Percentiles rank a stretch among this genome's conserved stretches.
Evolutionary conservation across 1,140 invertebrate genomes (phyloP).

Genomic region (Nephila pilipes): DNA sequence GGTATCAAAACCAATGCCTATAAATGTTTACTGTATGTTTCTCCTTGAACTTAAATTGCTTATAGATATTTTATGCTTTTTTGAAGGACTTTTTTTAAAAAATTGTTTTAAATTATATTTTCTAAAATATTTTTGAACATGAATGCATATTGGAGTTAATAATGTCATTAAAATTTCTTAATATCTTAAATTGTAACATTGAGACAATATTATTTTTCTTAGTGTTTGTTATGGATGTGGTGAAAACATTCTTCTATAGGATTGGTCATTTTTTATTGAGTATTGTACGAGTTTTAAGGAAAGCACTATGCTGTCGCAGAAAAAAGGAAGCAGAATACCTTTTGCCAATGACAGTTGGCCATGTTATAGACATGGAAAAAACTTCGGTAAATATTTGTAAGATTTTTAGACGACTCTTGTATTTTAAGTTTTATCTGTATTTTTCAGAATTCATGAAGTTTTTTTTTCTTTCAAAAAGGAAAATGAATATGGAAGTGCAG

Average conservation of each 20-base stretch:
- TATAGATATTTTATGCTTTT: too few relatives aligned
- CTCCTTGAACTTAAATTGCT: too few relatives aligned
- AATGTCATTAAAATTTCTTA: too few relatives aligned
- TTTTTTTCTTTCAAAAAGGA: not conserved
- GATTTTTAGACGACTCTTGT: not conserved
- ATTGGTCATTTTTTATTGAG: conserved; percentile 52
- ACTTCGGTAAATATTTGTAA: not conserved
- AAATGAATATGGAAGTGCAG: conserved; percentile 5
- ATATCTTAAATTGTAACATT: not conserved
- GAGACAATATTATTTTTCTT: not conserved
- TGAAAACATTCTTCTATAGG: conserved; percentile 56
- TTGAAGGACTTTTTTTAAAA: too few relatives aligned
- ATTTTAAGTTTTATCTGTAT: not conserved
- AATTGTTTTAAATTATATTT: too few relatives aligned
- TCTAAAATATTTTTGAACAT: too few relatives aligned
- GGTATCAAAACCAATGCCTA: too few relatives aligned
- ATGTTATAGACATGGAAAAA: conserved; percentile 20
- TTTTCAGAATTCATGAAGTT: not conserved
- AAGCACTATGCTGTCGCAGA: conserved; percentile 46
- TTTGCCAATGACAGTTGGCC: conserved; percentile 59
- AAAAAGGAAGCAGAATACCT: conserved; percentile 58
- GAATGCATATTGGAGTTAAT: too few relatives aligned
- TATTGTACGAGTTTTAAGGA: conserved; percentile 32
- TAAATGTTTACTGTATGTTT: too few relatives aligned
- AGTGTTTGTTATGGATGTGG: conserved; percentile 10